phyloP scores from a whole-genome alignment of 1,140 invertebrate genomes.

The Holcopasites calliopsidis region DNA sequence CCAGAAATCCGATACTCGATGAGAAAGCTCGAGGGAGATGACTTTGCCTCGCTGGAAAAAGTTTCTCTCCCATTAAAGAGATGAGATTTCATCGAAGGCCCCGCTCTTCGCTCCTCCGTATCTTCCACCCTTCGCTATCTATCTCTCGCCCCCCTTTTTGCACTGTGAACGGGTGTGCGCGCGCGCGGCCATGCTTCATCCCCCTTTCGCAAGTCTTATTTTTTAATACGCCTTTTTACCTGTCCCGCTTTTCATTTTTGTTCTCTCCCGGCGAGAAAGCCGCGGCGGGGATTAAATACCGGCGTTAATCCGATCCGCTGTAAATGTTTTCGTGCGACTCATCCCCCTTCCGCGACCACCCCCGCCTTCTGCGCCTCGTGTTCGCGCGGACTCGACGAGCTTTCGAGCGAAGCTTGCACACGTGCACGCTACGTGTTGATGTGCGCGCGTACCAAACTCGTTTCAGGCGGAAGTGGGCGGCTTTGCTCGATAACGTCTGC shows the following conservation, averaged over 20 bases:
- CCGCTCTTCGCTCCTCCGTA: not conserved
- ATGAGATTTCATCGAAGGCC: conserved; percentile 62
- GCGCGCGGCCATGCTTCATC: not conserved
- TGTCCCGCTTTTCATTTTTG: conserved; percentile 56
- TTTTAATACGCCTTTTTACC: conserved; percentile 52
- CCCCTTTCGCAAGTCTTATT: not conserved
- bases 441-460: not conserved
- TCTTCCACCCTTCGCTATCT: not conserved
- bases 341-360: not conserved
- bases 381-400: too few species aligned
- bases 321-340: conserved; percentile 58
- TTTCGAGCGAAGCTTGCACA: too few species aligned
- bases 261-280: conserved; percentile 48
- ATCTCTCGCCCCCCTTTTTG: not conserved
- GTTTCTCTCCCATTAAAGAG: conserved; percentile 62
- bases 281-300: conserved; percentile 62
- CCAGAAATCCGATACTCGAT: conserved; percentile 59
- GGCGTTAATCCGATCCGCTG: conserved; percentile 64
- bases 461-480: not conserved
- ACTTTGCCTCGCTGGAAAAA: conserved; percentile 47
- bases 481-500: conserved; percentile 44
- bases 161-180: not conserved
- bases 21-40: conserved; percentile 50
- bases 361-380: too few species aligned
- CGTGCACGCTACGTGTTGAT: not conserved